Base-by-base conservation (phyloP, 2,113 vertebrate species). In the Cairina moschata region DNA sequence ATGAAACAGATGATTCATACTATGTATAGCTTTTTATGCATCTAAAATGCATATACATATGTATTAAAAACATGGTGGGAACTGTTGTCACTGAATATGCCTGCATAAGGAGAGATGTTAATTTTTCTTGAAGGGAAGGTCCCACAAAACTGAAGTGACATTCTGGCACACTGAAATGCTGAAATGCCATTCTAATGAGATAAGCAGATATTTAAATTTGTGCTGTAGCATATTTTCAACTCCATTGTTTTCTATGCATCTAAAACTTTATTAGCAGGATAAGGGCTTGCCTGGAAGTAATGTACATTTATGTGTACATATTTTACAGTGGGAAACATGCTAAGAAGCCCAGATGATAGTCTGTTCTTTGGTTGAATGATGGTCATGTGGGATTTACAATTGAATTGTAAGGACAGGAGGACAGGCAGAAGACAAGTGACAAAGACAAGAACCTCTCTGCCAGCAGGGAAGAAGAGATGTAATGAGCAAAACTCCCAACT, bases 321-420 rank as follows among this genome's bases (percentile, higher is more conserved):
- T 88, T 79, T 86, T 96, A 86, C 66, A 72, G 58, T 36, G 93
- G 94, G 91, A 91, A 91, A 63, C 59, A 56, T 59, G 36, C 92
- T 68, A 12, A 59, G 93, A 96, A 92, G 69, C 31, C 58, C 26
- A 65, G 36, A 65, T 11, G 0, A 42, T 60, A 72, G 85, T 77
- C 82, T 94, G 36, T 83, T 96, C 91, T 96, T 91, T 87, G 82
- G 8, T 68, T 96, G 90, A 96, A 91, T 91, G 60, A 94, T 91
- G 88, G 90, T 94, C 89, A 94, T 86, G 63, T 2, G 18, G 63
- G 63, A 86, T 93, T 94, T 91, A 97, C 91, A 97, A 79, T 90
- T 95, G 94, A 97, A 97, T 96, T 97, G 87, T 92, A 76, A 91
- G 93, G 82, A 88, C 86, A 92, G 87, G 90, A 46, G 79, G 75